Evolutionary conservation across 2,888 invertebrate species (phyloP).

Genomic region (Cistogaster globosa): DNA sequence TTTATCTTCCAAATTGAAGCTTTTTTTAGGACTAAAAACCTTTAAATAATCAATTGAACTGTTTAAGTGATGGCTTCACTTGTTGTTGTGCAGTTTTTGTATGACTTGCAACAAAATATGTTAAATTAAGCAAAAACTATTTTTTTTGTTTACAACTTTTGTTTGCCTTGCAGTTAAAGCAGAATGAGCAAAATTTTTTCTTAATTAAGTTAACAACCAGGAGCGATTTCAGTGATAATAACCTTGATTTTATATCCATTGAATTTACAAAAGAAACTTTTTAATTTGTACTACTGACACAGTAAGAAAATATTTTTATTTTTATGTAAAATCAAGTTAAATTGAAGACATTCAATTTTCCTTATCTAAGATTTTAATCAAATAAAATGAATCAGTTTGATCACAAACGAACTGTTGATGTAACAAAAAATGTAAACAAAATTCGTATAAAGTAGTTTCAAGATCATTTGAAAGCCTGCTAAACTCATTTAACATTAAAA

Average conservation of each 20-base stretch:
- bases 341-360: not conserved
- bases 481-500: no score
- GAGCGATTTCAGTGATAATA: conserved; percentile 25
- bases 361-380: no score
- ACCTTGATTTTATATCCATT: conserved; percentile 26
- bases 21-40: not conserved
- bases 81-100: not conserved
- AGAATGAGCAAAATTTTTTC: not conserved
- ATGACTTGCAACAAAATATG: not conserved
- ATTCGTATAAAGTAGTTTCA: no score
- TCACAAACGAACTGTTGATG: no score
- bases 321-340: not conserved
- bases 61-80: conserved; percentile 29
- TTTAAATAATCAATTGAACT: conserved; percentile 36
- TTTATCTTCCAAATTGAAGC: not conserved
- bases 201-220: not conserved
- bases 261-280: not conserved
- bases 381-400: no score
- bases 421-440: no score
- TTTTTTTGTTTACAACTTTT: not conserved
- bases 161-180: not conserved
- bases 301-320: not conserved
- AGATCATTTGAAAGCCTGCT: no score
- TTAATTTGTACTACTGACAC: conserved; percentile 39
- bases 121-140: not conserved